Conservation (phyloP, 2,113 vertebrate species). For the Cromileptes altivelis region DNA sequence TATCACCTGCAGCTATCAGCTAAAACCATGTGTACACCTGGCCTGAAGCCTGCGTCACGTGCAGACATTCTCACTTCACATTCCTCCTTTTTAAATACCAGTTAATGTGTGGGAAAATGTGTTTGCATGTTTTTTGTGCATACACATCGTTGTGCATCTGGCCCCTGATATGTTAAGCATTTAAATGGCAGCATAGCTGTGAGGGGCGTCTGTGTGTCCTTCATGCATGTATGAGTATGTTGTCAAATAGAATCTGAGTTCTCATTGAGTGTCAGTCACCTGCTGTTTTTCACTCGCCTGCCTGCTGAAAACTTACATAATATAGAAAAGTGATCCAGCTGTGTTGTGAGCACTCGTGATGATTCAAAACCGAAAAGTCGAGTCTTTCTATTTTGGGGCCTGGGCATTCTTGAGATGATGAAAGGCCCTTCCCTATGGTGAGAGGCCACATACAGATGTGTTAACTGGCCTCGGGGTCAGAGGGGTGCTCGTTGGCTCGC, state of each 20-base stretch:
- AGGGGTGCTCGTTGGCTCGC: constrained; percentile 42
- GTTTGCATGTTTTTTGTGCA: too few relatives aligned
- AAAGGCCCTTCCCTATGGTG: constrained; percentile 42
- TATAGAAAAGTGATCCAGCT: constrained; percentile 53
- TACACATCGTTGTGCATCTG: too few relatives aligned
- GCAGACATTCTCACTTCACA: too few relatives aligned
- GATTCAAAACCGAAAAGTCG: constrained; percentile 62
- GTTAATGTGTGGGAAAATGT: too few relatives aligned
- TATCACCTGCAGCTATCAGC: too few relatives aligned
- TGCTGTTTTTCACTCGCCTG: constrained; percentile 28
- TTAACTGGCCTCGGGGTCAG: constrained; percentile 48
- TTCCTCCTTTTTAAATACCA: too few relatives aligned
- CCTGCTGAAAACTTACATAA: constrained; percentile 59
- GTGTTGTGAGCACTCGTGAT: constrained; percentile 56
- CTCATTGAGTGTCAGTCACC: constrained; percentile 31
- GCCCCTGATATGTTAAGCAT: not conserved
- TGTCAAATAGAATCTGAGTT: constrained; percentile 41
- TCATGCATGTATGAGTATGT: constrained; percentile 46
- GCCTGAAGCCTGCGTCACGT: too few relatives aligned
- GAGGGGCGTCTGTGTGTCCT: constrained; percentile 5
- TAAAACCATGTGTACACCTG: too few relatives aligned
- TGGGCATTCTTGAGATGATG: constrained; percentile 64
- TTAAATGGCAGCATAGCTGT: not conserved
- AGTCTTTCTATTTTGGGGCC: constrained; percentile 73
- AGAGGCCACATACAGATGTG: constrained; percentile 60